Base-by-base conservation (phyloP, 1,140 invertebrate species). In the Yoshiicerus persimilis region DNA sequence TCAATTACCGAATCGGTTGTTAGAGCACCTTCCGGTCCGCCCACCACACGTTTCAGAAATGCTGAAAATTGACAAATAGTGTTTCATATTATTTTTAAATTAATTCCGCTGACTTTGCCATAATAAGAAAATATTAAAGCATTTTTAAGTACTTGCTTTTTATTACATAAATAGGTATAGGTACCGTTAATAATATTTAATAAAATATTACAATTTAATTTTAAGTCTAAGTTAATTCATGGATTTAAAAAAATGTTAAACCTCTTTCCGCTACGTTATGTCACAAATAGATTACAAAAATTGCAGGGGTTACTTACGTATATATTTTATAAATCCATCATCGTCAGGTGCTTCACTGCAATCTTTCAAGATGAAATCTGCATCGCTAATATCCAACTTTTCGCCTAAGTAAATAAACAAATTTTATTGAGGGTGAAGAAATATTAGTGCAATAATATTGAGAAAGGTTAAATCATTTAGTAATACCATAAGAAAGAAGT, bases 401-500 rank as follows among this genome's bases (percentile, higher is more conserved):
- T 92, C 91, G 1, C 84, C 83, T 84, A n/a, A n/a, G 3, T 13
- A 41, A 64, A 16, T 11, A 64, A 16, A 64, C 4, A 11, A 25
- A 11, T 64, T 41, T 41, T 13, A n/a, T n/a, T n/a, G n/a, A n/a
- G n/a, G n/a, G n/a, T n/a, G n/a, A 41, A 11, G 2, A 41, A 20
- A 64, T 20, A 64, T n/a, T 11, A 16, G 62, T 4, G 1, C 1
- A 64, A 34, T 34, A 77, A 77, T 27, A 64, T 23, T 2, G 8
- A 64, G 1, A 9, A 5, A 23, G 8, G 25, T n/a, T n/a, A n/a
- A 23, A 23, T 23, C 8, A 64, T 23, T 27, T 77, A 13, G 23
- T 92, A 39, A 11, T 93, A 98, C 98, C 98, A 92, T 99, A 95
- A 89, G 97, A 95, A 88, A 98, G 94, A 87, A 99, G 96, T 89